Evolutionary conservation across 2,113 vertebrate genomes (phyloP).

Genomic region (Brachionichthys hirsutus): DNA sequence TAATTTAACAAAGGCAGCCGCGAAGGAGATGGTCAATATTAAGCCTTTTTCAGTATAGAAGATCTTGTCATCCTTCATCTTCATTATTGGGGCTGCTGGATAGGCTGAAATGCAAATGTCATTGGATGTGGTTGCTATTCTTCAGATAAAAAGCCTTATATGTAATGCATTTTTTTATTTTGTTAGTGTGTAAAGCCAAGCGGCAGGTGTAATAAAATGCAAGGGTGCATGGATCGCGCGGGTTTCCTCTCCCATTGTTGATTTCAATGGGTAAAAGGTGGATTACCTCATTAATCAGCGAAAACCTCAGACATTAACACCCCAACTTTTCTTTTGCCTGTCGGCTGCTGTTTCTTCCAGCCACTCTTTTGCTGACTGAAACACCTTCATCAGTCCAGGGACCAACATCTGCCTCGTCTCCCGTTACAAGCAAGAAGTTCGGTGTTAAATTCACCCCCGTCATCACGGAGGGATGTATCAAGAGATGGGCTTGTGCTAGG

Average conservation of each 20-base stretch:
- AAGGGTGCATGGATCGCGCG: slow-evolving; percentile 5
- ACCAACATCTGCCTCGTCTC: slow-evolving; percentile 14
- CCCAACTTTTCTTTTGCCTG: background rate
- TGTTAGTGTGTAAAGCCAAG: no score
- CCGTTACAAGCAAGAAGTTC: slow-evolving; percentile 17
- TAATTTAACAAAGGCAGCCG: slow-evolving; percentile 52
- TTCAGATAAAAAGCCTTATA: no score
- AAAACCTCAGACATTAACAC: no score
- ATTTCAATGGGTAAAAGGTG: no score
- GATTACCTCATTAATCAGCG: no score
- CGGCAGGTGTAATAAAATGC: background rate
- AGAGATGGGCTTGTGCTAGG: slow-evolving; percentile 16
- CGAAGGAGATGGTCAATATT: slow-evolving; percentile 44
- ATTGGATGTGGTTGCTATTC: slow-evolving; percentile 13
- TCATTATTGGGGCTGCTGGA: slow-evolving; percentile 36
- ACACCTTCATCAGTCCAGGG: background rate
- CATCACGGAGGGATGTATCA: slow-evolving; percentile 34
- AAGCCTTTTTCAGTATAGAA: slow-evolving; percentile 27
- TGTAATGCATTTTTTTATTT: no score
- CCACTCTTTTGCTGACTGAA: slow-evolving; percentile 9
- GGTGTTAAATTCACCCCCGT: slow-evolving; percentile 14
- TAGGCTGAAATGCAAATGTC: background rate
- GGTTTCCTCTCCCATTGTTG: no score
- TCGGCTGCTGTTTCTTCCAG: background rate
- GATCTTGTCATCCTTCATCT: slow-evolving; percentile 41